phyloP scores from a whole-genome alignment of 2,113 vertebrate species.

The Charadrius vociferus region DNA sequence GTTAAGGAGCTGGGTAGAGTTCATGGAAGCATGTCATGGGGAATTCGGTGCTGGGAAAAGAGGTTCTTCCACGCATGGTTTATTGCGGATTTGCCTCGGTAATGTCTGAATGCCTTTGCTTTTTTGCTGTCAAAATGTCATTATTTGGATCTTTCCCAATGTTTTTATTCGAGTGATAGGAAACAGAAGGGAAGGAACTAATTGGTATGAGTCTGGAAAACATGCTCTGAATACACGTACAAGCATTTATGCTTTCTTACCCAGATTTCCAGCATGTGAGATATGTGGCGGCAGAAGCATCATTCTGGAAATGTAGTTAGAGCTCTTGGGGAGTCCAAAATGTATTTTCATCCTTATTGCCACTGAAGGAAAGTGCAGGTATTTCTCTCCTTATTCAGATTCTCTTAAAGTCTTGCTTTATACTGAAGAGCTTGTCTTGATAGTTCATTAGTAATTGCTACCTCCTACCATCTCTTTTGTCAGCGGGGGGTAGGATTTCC shows the following conservation, averaged over 20 bases:
- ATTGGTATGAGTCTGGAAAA: conserved; percentile 46
- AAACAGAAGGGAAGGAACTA: conserved; percentile 56
- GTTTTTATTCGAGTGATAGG: conserved; percentile 46
- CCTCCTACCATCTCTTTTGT: conserved; percentile 22
- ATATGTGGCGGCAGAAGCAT: neutral
- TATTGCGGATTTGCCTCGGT: neutral
- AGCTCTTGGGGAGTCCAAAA: neutral
- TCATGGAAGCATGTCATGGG: neutral
- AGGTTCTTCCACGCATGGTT: neutral
- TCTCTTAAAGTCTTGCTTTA: conserved; percentile 5
- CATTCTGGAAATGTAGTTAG: neutral
- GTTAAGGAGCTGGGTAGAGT: neutral
- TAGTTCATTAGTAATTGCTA: conserved; percentile 29
- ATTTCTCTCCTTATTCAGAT: neutral
- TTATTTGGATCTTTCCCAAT: conserved; percentile 50
- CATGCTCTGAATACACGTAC: neutral
- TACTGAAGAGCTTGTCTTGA: conserved; percentile 13
- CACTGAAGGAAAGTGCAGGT: neutral
- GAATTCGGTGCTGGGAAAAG: neutral
- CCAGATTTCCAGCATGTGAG: neutral
- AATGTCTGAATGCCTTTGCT: neutral
- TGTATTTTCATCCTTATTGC: neutral
- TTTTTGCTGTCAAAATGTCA: conserved; percentile 44
- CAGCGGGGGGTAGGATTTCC: neutral
- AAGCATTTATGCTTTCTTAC: neutral